Evolutionary conservation across 2,113 vertebrate species (phyloP), one percentile per base, ranked within the genome.

Genomic region (Gallinago jamesoni): DNA sequence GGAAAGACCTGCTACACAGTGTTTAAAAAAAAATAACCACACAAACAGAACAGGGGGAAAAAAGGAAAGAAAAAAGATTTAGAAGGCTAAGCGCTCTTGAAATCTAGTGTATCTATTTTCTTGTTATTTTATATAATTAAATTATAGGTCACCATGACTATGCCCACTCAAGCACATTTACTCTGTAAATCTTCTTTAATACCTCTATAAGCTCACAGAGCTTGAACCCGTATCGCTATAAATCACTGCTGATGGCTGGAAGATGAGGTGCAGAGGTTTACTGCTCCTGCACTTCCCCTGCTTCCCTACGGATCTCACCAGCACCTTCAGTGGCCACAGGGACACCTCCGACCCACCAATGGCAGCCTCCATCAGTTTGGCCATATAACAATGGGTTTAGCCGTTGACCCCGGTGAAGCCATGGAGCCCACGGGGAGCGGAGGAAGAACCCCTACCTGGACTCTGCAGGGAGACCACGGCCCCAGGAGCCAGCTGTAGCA

Each of bases 401-500:
- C 20, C 7, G 0, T 4, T 9, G 73, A 33, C 16, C 47, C 25
- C 3, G 4, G n/a, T 13, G 45, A 19, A 27, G 11, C 27, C 3
- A 0, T 1, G 33, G 39, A 57, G 31, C 35, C 24, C 57, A 37
- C 2, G 28, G n/a, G 33, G 75, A 91, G 30, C 1, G 6, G 59
- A 9, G 67, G 23, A 56, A 47, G 5, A 48, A 60, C 73, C 88
- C 95, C 2, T 99, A 99, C 99, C 99, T 99, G 98, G 53, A 99
- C 55, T 35, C 67, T 96, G 97, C 99, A 99, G 39, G 95, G 45
- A 14, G 99, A 99, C 99, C 99, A 99, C 10, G 98, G 98, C 18
- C 99, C 98, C 50, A 99, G 98, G 53, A 98, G 89, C 99, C 99
- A 99, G 85, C 93, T 98, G 90, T 99, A 99, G 98, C 99, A 99